These are phyloP conservation scores for Sycophaga agraensis DNA, from an alignment of 1,140 invertebrate species.

Conservation along the genomic window DNA sequence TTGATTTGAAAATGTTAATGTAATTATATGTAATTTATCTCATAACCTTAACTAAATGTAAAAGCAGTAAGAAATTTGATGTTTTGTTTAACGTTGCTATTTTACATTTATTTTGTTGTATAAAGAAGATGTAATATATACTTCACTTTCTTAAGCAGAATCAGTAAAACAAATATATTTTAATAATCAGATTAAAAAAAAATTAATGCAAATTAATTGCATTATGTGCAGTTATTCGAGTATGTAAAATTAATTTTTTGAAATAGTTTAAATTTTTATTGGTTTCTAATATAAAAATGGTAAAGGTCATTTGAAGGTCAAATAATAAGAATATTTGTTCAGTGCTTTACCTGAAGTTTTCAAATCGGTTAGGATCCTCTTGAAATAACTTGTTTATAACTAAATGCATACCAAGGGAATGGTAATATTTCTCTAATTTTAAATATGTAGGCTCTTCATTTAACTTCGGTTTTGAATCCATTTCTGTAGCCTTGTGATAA, in stretches of 20 bases:
- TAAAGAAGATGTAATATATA: neutral
- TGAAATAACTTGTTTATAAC: slow-evolving; percentile 78
- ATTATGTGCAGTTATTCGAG: neutral
- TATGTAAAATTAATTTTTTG: neutral
- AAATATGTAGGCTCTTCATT: slow-evolving; percentile 68
- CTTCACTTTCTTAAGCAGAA: too few species aligned
- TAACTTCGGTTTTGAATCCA: slow-evolving; percentile 53
- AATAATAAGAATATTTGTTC: slow-evolving; percentile 34
- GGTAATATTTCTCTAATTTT: slow-evolving; percentile 73
- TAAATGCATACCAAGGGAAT: slow-evolving; percentile 67
- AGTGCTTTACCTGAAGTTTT: slow-evolving; percentile 72
- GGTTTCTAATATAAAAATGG: neutral
- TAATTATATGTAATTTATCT: neutral
- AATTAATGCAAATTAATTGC: neutral
- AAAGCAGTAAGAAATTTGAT: neutral
- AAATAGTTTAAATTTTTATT: neutral
- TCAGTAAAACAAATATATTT: too few species aligned
- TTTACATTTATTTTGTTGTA: neutral
- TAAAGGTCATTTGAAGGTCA: slow-evolving; percentile 47
- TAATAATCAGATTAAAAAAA: too few species aligned
- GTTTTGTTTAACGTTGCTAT: too few species aligned
- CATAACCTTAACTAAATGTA: neutral
- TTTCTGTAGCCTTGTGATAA: too few species aligned
- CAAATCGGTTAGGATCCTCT: slow-evolving; percentile 73
- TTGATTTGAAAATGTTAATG: neutral